Conservation (phyloP, 2,888 invertebrate genomes). For the Acanthosepion esculentum region DNA sequence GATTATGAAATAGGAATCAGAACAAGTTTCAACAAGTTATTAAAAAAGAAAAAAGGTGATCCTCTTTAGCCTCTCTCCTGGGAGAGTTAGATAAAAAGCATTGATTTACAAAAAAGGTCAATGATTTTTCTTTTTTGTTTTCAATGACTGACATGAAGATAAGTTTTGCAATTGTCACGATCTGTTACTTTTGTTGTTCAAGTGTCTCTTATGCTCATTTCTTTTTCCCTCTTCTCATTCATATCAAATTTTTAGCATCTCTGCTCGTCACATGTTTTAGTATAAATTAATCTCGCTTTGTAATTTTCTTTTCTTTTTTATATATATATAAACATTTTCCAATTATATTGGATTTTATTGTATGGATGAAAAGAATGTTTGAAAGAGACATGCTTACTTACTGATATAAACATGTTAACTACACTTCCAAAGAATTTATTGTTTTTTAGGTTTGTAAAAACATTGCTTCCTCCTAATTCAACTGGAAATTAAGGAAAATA, state of each 20-base stretch:
- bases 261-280: neutral
- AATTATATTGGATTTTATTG: too few relatives aligned
- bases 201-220: neutral
- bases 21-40: slow-evolving; percentile 14
- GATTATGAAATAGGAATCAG: neutral
- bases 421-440: too few relatives aligned
- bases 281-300: neutral
- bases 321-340: too few relatives aligned
- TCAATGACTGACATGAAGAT: slow-evolving; percentile 4
- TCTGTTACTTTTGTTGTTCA: neutral
- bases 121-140: neutral
- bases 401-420: too few relatives aligned
- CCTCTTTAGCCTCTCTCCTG: neutral
- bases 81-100: slow-evolving; percentile 5
- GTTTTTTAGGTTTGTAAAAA: too few relatives aligned
- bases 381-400: too few relatives aligned
- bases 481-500: too few relatives aligned
- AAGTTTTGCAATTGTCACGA: neutral
- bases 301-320: too few relatives aligned
- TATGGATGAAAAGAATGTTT: too few relatives aligned
- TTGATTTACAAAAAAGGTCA: slow-evolving; percentile 7
- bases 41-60: neutral
- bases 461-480: too few relatives aligned
- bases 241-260: neutral
- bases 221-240: neutral